These are phyloP conservation scores for Leuciscus idus DNA, from an alignment of 2,113 vertebrate genomes.

Conservation along the genomic window DNA sequence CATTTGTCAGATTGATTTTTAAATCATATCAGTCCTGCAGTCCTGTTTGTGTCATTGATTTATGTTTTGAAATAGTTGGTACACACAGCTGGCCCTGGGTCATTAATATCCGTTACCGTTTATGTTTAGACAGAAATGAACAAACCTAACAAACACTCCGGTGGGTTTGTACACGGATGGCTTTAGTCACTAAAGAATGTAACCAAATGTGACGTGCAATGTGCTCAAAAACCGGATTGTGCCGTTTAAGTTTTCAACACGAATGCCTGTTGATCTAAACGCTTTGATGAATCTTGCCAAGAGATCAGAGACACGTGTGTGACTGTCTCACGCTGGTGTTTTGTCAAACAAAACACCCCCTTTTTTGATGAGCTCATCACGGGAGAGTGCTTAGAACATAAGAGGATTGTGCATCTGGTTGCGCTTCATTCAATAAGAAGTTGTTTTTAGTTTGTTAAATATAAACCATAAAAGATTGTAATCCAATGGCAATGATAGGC, in stretches of 20 bases:
- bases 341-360: constrained; percentile 5
- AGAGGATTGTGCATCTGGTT: constrained; percentile 7
- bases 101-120: not conserved
- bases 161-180: not conserved
- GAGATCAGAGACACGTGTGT: not conserved
- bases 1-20: constrained; percentile 25
- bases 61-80: not conserved
- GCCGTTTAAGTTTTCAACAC: not conserved
- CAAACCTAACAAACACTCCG: not conserved
- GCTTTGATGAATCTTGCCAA: constrained; percentile 9
- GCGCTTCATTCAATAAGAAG: not conserved
- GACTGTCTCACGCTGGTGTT: not conserved
- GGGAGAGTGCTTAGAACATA: not conserved
- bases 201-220: not conserved
- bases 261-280: not conserved
- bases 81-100: not conserved
- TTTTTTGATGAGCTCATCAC: constrained; percentile 15
- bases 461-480: constrained; percentile 1
- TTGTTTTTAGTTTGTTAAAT: not conserved
- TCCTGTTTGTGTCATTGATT: constrained; percentile 10
- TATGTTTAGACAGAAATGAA: not conserved
- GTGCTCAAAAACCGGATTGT: not conserved
- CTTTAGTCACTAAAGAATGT: not conserved
- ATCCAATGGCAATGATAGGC: constrained; percentile 8
- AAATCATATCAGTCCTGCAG: constrained; percentile 8